Evolutionary conservation across 2,797 vertebrate genomes (phyloP).

Genomic region (Dromococcyx pavoninus): DNA sequence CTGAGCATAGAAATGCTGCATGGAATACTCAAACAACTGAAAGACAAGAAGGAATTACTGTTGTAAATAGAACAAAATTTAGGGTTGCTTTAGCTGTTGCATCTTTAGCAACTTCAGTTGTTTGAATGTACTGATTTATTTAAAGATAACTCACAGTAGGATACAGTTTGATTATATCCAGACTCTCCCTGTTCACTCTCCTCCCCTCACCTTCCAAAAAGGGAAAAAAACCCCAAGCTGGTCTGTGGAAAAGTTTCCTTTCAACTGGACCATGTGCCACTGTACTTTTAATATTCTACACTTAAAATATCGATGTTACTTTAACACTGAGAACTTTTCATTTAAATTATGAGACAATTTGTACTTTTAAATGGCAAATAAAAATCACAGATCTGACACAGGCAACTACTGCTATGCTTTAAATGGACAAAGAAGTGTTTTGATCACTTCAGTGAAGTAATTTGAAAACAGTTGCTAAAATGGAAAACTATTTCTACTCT

Average conservation of each 20-base stretch:
- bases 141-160: background rate
- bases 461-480: background rate
- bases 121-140: background rate
- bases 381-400: background rate
- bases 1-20: background rate
- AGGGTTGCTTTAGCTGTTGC: background rate
- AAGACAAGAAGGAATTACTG: background rate
- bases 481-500: background rate
- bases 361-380: background rate
- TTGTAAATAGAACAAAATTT: too few relatives aligned
- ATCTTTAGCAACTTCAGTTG: background rate
- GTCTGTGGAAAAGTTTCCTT: background rate
- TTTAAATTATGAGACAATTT: background rate
- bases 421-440: background rate
- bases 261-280: background rate
- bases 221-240: background rate
- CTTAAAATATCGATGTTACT: background rate
- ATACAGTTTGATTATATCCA: background rate
- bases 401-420: background rate
- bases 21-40: background rate
- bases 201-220: background rate
- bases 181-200: background rate
- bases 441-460: background rate
- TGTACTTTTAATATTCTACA: background rate
- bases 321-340: background rate